Conservation (phyloP, 2,113 vertebrate genomes). For the Aegotheles bennettii region DNA sequence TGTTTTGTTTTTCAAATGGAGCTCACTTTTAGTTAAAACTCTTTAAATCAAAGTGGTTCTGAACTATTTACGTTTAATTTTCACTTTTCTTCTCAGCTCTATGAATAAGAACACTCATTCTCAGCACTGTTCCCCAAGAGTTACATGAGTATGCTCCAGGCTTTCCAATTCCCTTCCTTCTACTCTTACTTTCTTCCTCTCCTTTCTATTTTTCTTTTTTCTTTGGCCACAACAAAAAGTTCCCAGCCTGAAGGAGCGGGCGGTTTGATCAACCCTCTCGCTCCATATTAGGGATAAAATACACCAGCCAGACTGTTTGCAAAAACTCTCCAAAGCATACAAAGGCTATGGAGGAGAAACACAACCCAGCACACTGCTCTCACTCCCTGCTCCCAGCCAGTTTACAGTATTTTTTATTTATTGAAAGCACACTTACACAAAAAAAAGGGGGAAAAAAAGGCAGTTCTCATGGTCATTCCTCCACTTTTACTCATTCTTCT, state of each 20-base stretch:
- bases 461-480: neutral
- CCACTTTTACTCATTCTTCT: neutral
- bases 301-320: conserved; percentile 43
- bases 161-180: neutral
- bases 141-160: neutral
- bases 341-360: conserved; percentile 54
- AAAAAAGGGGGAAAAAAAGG: neutral
- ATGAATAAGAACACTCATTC: conserved; percentile 1
- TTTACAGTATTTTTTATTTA: neutral
- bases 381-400: neutral
- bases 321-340: conserved; percentile 56
- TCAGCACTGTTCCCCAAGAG: neutral
- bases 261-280: neutral
- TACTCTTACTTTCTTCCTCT: neutral
- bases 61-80: conserved; percentile 22
- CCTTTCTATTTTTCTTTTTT: no score
- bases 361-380: conserved; percentile 16
- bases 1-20: neutral
- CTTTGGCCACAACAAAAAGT: conserved; percentile 42
- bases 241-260: conserved; percentile 34
- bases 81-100: conserved; percentile 7
- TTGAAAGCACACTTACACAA: neutral
- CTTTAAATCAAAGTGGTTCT: neutral
- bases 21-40: neutral
- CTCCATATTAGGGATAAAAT: conserved; percentile 42